Percentiles rank a stretch among this genome's conserved stretches.
These are phyloP conservation scores for Scatophagus argus DNA, from an alignment of 2,113 vertebrate species.

Conservation along the genomic window DNA sequence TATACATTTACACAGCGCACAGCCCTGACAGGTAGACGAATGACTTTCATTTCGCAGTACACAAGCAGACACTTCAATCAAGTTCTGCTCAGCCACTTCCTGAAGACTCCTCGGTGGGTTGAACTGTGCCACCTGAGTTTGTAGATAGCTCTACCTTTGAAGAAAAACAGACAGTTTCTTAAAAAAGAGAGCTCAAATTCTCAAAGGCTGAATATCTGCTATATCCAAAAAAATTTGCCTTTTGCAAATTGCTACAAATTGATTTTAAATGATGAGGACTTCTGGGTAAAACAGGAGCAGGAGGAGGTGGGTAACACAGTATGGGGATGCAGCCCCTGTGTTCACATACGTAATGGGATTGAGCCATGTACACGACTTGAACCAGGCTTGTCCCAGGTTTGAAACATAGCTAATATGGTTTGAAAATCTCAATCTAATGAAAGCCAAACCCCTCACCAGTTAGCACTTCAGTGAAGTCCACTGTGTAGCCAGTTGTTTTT, in stretches of 20 bases:
- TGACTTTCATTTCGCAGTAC: conserved; percentile 67
- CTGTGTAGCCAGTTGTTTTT: too few species aligned
- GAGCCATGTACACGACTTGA: background rate
- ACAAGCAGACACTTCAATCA: conserved; percentile 55
- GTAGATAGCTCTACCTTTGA: conserved; percentile 13
- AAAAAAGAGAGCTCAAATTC: background rate
- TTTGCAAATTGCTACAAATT: conserved; percentile 34
- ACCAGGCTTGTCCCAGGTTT: background rate
- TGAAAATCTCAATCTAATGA: too few species aligned
- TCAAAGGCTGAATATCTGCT: background rate
- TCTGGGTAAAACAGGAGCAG: conserved; percentile 75
- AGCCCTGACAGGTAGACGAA: conserved; percentile 61
- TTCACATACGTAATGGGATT: background rate
- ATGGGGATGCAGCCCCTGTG: conserved; percentile 74
- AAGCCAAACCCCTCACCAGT: too few species aligned
- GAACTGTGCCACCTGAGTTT: conserved; percentile 37
- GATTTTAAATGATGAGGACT: conserved; percentile 18
- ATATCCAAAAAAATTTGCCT: conserved; percentile 1
- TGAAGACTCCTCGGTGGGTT: conserved; percentile 24
- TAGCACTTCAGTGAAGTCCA: too few species aligned
- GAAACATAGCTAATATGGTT: too few species aligned
- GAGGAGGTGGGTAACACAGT: conserved; percentile 42
- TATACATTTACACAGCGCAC: conserved; percentile 14
- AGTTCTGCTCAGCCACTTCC: conserved; percentile 32
- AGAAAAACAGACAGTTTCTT: background rate